These are phyloP conservation scores for Drosophila cardini DNA, from an alignment of 1,140 invertebrate genomes.

Conservation along the genomic window DNA sequence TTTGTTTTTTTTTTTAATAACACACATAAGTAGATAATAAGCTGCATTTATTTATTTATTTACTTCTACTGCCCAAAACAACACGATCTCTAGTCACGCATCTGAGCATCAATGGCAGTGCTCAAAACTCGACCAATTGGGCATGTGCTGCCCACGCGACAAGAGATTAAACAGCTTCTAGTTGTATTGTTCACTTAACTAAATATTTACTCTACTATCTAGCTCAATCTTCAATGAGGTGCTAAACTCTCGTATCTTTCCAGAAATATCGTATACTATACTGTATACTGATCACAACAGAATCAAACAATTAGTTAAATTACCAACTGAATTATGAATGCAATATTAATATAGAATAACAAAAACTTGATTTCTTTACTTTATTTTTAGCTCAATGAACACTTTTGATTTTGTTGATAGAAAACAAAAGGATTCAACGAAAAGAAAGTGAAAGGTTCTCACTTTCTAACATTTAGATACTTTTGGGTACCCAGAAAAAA, in stretches of 20 bases:
- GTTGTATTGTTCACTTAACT: slow-evolving; percentile 8
- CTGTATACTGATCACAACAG: no score
- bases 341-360: no score
- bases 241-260: slow-evolving; percentile 37
- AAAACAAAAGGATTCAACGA: no score
- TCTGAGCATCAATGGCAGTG: slow-evolving; percentile 5
- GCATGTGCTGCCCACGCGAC: slow-evolving; percentile 40
- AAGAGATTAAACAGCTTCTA: not conserved
- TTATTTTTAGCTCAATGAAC: no score
- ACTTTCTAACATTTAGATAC: no score
- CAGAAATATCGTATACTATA: not conserved
- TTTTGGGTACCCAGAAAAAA: no score
- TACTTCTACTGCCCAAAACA: slow-evolving; percentile 29
- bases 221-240: slow-evolving; percentile 37
- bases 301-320: no score
- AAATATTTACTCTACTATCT: slow-evolving; percentile 26
- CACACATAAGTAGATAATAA: slow-evolving; percentile 26
- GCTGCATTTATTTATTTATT: slow-evolving; percentile 52
- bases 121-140: slow-evolving; percentile 20
- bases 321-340: no score
- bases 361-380: no score
- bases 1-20: not conserved
- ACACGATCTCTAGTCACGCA: slow-evolving; percentile 45
- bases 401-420: no score
- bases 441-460: no score